These are phyloP conservation scores for Gila robusta DNA, from an alignment of 2,797 vertebrate species.

Conservation along the genomic window DNA sequence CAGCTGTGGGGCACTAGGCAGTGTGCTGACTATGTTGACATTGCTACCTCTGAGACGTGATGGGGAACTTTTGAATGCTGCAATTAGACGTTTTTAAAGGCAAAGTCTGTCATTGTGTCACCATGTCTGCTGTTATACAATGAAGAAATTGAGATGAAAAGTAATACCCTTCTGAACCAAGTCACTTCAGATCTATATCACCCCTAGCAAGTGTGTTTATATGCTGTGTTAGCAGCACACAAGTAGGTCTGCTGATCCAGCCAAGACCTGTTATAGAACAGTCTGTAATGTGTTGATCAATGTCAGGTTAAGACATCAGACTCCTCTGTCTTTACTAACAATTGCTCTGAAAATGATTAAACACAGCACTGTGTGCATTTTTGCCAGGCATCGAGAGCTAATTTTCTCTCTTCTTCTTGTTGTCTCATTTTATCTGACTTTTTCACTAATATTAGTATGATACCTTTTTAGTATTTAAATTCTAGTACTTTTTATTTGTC, in stretches of 20 bases:
- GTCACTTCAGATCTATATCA: slow-evolving; percentile 44
- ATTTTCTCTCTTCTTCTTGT: not conserved
- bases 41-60: slow-evolving; percentile 59
- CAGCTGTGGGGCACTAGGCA: slow-evolving; percentile 58
- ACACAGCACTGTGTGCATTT: not conserved
- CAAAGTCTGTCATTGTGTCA: slow-evolving; percentile 59
- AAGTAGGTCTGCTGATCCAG: slow-evolving; percentile 26
- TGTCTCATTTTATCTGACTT: not conserved
- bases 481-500: not conserved
- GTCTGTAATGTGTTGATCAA: slow-evolving; percentile 26
- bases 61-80: slow-evolving; percentile 51
- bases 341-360: not conserved
- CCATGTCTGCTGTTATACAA: slow-evolving; percentile 41
- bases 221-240: slow-evolving; percentile 30
- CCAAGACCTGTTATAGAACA: slow-evolving; percentile 24
- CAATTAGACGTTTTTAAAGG: slow-evolving; percentile 59
- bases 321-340: slow-evolving; percentile 17
- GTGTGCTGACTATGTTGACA: slow-evolving; percentile 54
- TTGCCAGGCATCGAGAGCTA: not conserved
- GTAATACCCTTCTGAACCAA: slow-evolving; percentile 46
- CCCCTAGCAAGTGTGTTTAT: slow-evolving; percentile 49
- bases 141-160: slow-evolving; percentile 49
- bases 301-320: slow-evolving; percentile 20
- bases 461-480: not conserved
- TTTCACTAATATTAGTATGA: not conserved